phyloP scores from a whole-genome alignment of 2,888 invertebrate species.

The Isoperla grammatica region DNA sequence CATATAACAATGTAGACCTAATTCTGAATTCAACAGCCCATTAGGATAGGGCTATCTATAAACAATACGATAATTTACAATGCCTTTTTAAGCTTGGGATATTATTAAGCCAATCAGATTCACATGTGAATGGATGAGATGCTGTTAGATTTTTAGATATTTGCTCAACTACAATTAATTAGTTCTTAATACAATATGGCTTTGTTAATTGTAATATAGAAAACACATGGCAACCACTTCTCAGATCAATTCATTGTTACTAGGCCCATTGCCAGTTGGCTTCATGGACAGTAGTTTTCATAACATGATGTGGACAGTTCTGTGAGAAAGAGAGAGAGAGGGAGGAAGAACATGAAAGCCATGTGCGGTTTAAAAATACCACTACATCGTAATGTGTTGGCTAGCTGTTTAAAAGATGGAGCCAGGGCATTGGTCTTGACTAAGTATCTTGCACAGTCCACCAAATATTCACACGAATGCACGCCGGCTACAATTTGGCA shows the following conservation, averaged over 20 bases:
- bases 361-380: conserved; percentile 22
- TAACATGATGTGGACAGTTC: background rate
- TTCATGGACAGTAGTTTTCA: conserved; percentile 5
- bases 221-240: too few relatives aligned
- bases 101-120: too few relatives aligned
- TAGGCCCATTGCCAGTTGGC: conserved; percentile 23
- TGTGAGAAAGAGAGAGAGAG: conserved; percentile 3
- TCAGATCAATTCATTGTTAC: background rate
- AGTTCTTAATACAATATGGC: too few relatives aligned
- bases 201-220: too few relatives aligned
- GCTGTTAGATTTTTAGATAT: too few relatives aligned
- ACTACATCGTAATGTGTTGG: conserved; percentile 1
- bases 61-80: too few relatives aligned
- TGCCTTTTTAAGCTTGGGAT: too few relatives aligned
- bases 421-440: conserved; percentile 11
- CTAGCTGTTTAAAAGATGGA: conserved; percentile 1
- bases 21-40: too few relatives aligned
- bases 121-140: too few relatives aligned
- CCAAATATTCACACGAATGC: conserved; percentile 1
- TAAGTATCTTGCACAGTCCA: conserved; percentile 5
- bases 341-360: background rate
- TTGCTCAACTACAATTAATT: too few relatives aligned
- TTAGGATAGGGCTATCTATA: too few relatives aligned
- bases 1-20: too few relatives aligned
- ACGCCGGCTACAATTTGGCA: conserved; percentile 1